Conservation (phyloP, 2,888 invertebrate species). For the Helobdella robusta region DNA sequence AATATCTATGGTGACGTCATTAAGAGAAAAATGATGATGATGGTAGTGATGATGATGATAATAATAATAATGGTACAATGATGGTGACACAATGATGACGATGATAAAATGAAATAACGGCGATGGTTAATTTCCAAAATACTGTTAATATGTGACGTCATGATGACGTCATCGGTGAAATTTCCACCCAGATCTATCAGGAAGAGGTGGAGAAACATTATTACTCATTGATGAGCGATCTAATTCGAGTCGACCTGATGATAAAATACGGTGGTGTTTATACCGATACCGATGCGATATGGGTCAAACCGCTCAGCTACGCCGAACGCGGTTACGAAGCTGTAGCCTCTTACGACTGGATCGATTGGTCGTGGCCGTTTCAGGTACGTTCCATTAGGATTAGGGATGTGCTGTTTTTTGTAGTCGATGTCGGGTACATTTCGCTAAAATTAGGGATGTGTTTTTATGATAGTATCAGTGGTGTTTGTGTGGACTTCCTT, state of each 20-base stretch:
- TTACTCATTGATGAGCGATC: slow-evolving; percentile 42
- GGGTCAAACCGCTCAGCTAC: slow-evolving; percentile 39
- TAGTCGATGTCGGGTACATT: too few relatives aligned
- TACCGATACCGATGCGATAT: slow-evolving; percentile 45
- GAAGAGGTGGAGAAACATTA: slow-evolving; percentile 37
- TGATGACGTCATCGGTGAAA: slow-evolving; percentile 11
- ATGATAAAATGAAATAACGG: too few relatives aligned
- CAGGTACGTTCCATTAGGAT: too few relatives aligned
- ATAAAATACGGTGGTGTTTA: slow-evolving; percentile 47
- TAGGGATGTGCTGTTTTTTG: too few relatives aligned
- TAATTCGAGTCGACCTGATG: slow-evolving; percentile 43
- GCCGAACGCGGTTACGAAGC: slow-evolving; percentile 39
- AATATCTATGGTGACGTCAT: background rate
- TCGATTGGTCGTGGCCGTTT: slow-evolving; percentile 37
- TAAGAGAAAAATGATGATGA: background rate
- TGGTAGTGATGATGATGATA: background rate
- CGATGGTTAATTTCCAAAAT: too few relatives aligned
- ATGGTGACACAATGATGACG: too few relatives aligned
- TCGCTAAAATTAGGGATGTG: too few relatives aligned
- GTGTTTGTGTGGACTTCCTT: too few relatives aligned
- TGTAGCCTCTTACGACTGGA: slow-evolving; percentile 43
- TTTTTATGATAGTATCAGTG: too few relatives aligned
- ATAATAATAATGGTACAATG: too few relatives aligned
- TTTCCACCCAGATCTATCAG: slow-evolving; percentile 29
- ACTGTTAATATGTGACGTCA: too few relatives aligned